Base-by-base conservation (phyloP, 1,140 invertebrate species). In the Archegozetes longisetosus region DNA sequence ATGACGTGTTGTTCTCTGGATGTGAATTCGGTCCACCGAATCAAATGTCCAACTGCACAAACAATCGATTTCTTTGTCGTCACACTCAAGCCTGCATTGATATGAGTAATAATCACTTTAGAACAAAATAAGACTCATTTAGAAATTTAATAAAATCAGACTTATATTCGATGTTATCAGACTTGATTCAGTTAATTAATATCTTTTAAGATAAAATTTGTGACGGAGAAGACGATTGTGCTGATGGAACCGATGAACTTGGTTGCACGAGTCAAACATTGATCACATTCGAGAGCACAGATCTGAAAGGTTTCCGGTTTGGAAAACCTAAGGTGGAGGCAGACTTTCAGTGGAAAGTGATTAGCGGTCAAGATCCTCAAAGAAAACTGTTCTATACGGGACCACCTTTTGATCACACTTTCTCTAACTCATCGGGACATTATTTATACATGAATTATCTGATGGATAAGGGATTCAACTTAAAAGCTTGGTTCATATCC, bases 171-270 rank as follows among this genome's bases (percentile, higher is more conserved):
- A n/a, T n/a, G n/a, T n/a, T n/a, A n/a, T n/a, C n/a, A n/a, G n/a
- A n/a, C n/a, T n/a, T n/a, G n/a, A n/a, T n/a, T n/a, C n/a, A n/a
- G 66, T 12, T 74, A 71, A 64, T 70, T 73, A 61, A 66, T 71
- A 28, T 65, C 57, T 6, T 69, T 72, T 61, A 70, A 74, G 53
- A 74, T 72, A 64, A 69, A 69, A 1, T 72, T 73, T 64, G 62
- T 62, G 26, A 68, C 67, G 53, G 72, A 73, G 72, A 75, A 57
- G 29, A 56, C 1, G 29, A 50, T 12, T 68, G 67, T 61, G 67
- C 52, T 24, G 26, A 29, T 28, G 53, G 26, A 9, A 9, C 14
- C 20, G 53, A 55, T 23, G 53, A 55, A 23, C 12, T 23, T 51
- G 12, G 49, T 51, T 12, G 49, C 22, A 23, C 17, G 22, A 53